phyloP scores from a whole-genome alignment of 2,888 invertebrate genomes.

The Temnothorax ravouxi region DNA sequence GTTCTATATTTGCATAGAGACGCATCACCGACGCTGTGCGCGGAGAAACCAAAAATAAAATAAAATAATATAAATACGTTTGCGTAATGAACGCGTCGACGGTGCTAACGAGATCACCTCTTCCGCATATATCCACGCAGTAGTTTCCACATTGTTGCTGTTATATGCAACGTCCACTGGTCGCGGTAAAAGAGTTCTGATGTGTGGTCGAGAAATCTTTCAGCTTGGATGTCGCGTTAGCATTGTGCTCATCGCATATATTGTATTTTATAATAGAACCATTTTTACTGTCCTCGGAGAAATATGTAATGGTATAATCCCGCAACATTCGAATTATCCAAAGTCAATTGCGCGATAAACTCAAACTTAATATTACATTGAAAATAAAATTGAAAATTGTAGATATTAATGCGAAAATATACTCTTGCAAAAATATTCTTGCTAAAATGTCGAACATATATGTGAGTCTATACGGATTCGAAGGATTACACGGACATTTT shows the following conservation, averaged over 20 bases:
- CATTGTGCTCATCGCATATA: background rate
- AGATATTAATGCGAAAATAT: background rate
- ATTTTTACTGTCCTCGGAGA: constrained; percentile 1
- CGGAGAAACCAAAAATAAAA: constrained; percentile 23
- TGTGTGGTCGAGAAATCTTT: constrained; percentile 27
- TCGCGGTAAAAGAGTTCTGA: constrained; percentile 22
- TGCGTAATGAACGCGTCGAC: constrained; percentile 63
- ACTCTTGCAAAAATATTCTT: background rate
- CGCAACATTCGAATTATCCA: background rate
- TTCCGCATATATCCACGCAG: constrained; percentile 13
- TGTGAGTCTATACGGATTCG: background rate
- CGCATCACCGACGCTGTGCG: constrained; percentile 40
- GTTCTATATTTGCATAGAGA: constrained; percentile 73
- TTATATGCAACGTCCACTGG: background rate
- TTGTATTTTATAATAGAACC: background rate
- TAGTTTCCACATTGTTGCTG: constrained; percentile 12
- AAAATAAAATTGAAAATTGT: background rate
- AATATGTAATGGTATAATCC: background rate
- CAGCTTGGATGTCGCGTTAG: background rate
- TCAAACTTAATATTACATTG: background rate
- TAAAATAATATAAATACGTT: background rate
- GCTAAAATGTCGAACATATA: background rate
- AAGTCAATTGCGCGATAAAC: background rate
- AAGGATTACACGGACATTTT: background rate
- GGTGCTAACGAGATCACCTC: constrained; percentile 29